phyloP scores from a whole-genome alignment of 2,888 invertebrate genomes.

The Callinectes sapidus region DNA sequence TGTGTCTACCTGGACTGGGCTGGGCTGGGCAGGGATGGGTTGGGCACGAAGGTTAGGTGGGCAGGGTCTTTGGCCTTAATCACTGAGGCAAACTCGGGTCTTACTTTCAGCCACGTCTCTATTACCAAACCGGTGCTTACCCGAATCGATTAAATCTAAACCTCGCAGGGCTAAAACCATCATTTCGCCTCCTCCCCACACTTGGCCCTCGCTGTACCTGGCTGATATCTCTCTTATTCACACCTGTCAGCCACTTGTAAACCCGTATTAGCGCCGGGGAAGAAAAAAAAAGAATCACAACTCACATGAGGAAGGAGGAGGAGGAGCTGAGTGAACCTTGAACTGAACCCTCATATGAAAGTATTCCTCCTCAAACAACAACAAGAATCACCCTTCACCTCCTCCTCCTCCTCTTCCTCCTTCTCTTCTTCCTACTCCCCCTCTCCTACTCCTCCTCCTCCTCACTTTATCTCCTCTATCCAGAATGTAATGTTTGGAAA shows the following conservation, averaged over 20 bases:
- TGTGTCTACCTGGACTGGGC: not conserved
- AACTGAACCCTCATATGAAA: not conserved
- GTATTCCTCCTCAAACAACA: not conserved
- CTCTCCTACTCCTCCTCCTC: not conserved
- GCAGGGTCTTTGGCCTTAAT: slow-evolving; percentile 17
- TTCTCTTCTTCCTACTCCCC: not conserved
- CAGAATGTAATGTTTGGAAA: not conserved
- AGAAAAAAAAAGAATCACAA: slow-evolving; percentile 4
- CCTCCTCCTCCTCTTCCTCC: not conserved
- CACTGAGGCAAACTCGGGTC: slow-evolving; percentile 13
- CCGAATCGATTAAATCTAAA: slow-evolving; percentile 19
- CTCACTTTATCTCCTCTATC: not conserved
- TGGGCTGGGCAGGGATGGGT: not conserved
- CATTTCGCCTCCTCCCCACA: slow-evolving; percentile 16
- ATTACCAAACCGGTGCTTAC: slow-evolving; percentile 26
- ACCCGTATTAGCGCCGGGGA: slow-evolving; percentile 4
- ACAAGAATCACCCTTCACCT: not conserved
- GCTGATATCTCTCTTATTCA: slow-evolving; percentile 28
- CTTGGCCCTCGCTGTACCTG: not conserved
- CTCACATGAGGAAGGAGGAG: not conserved
- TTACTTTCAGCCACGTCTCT: slow-evolving; percentile 9
- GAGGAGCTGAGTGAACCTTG: not conserved
- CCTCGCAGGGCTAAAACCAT: not conserved
- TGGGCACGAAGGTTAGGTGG: not conserved
- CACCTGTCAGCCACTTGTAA: slow-evolving; percentile 22